Conservation (phyloP, 2,797 vertebrate genomes). For the Myripristis murdjan region DNA sequence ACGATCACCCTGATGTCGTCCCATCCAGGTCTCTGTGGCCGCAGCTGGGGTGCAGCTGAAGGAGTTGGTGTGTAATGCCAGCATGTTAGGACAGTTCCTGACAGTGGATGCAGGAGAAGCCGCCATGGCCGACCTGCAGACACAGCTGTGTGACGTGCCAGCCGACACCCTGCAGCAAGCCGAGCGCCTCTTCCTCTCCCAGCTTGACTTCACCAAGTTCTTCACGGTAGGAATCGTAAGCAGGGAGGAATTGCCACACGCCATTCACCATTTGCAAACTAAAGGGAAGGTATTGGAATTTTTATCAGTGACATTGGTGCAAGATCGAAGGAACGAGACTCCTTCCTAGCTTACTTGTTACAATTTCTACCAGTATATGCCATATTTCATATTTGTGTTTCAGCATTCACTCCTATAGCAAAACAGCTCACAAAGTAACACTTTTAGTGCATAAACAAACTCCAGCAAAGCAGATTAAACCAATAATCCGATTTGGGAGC, state of each 20-base stretch:
- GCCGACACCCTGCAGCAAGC: conserved; percentile 77
- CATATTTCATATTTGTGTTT: no score
- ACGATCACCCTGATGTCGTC: neutral
- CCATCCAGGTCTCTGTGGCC: conserved; percentile 74
- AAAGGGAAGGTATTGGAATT: neutral
- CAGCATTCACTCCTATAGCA: no score
- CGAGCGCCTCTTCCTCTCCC: conserved; percentile 85
- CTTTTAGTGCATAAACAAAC: no score
- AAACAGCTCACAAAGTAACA: no score
- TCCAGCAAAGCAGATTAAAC: no score
- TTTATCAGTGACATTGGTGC: no score
- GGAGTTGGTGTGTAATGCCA: conserved; percentile 84
- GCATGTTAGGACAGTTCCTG: conserved; percentile 77
- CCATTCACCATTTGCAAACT: no score
- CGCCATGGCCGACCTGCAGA: conserved; percentile 76
- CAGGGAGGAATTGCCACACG: neutral
- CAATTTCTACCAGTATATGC: no score
- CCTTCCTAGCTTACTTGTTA: no score
- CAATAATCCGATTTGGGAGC: no score
- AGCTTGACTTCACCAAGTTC: conserved; percentile 84
- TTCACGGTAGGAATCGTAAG: conserved; percentile 73
- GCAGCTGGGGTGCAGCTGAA: conserved; percentile 75
- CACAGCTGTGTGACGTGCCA: conserved; percentile 82
- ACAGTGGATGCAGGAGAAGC: conserved; percentile 42
- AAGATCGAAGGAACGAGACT: no score